Conservation (phyloP, 1,140 invertebrate genomes). For the Hylaeus volcanicus region DNA sequence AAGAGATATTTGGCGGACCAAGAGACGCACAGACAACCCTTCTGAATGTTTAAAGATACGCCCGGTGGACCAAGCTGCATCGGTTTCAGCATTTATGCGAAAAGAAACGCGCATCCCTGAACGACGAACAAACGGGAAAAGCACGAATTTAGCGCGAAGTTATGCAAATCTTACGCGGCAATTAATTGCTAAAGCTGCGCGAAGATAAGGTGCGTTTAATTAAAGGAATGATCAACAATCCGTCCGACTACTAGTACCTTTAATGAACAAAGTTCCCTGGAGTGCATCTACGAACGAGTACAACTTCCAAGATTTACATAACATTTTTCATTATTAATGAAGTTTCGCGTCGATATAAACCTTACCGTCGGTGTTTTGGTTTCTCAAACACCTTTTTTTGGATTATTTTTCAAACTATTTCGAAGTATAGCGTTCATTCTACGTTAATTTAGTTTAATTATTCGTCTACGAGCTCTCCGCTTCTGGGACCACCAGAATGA, state of each 20-base stretch:
- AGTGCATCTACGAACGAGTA: not conserved
- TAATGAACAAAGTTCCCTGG: conserved; percentile 38
- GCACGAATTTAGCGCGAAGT: conserved; percentile 21
- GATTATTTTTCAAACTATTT: no score
- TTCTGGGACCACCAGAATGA: no score
- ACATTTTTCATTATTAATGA: conserved; percentile 22
- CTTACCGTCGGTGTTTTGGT: not conserved
- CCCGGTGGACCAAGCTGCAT: conserved; percentile 3
- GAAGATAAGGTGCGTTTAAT: conserved; percentile 48
- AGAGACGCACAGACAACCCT: conserved; percentile 22
- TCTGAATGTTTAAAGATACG: conserved; percentile 49
- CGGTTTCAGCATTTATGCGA: conserved; percentile 14
- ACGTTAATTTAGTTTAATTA: no score
- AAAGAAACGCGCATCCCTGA: conserved; percentile 21
- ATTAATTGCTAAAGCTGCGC: conserved; percentile 34
- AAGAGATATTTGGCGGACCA: conserved; percentile 30
- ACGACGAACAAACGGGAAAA: not conserved
- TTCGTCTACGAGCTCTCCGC: no score
- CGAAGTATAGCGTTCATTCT: no score
- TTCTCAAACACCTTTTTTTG: no score
- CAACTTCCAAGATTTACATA: conserved; percentile 11
- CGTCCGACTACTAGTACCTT: conserved; percentile 11
- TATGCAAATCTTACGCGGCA: conserved; percentile 24
- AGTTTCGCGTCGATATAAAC: not conserved
- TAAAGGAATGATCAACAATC: conserved; percentile 44